Evolutionary conservation across 2,888 invertebrate species (phyloP).

Genomic region (Pachliopta kotzebuea): DNA sequence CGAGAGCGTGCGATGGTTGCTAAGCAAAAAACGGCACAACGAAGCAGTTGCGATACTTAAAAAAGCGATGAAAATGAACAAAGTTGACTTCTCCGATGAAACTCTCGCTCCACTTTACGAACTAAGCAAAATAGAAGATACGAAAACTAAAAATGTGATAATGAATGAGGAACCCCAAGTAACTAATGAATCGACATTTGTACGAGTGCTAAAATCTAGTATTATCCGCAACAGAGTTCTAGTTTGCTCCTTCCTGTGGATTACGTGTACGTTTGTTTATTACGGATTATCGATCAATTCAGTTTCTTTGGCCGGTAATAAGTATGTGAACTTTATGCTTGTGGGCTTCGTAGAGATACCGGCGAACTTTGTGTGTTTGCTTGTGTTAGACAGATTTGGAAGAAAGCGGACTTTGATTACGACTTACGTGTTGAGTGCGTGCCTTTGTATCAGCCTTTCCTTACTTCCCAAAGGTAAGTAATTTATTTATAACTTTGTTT

Average conservation of each 20-base stretch:
- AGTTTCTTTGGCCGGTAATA: conserved; percentile 86
- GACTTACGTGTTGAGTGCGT: conserved; percentile 83
- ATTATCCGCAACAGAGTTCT: conserved; percentile 79
- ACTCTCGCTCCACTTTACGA: conserved; percentile 60
- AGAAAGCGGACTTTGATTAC: conserved; percentile 82
- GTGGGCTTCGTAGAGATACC: conserved; percentile 86
- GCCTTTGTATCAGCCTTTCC: conserved; percentile 81
- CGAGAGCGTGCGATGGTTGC: conserved; percentile 88
- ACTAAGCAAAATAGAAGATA: conserved; percentile 41
- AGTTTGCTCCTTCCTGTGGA: conserved; percentile 88
- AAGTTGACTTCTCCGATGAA: conserved; percentile 67
- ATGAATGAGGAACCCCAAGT: conserved; percentile 31
- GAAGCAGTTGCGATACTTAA: conserved; percentile 83
- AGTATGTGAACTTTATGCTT: conserved; percentile 87
- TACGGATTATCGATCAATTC: conserved; percentile 90
- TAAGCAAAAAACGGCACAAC: conserved; percentile 83
- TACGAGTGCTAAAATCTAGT: conserved; percentile 76
- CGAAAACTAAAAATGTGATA: conserved; percentile 34
- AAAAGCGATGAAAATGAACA: conserved; percentile 84
- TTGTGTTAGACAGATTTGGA: conserved; percentile 83
- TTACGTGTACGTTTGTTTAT: conserved; percentile 89
- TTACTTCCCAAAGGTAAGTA: conserved; percentile 79
- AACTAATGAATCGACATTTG: conserved; percentile 47
- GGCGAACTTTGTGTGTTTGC: conserved; percentile 83
- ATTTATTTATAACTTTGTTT: too few species aligned